These are phyloP conservation scores for Corythornis cristatus DNA, from an alignment of 2,113 vertebrate species.

Conservation along the genomic window DNA sequence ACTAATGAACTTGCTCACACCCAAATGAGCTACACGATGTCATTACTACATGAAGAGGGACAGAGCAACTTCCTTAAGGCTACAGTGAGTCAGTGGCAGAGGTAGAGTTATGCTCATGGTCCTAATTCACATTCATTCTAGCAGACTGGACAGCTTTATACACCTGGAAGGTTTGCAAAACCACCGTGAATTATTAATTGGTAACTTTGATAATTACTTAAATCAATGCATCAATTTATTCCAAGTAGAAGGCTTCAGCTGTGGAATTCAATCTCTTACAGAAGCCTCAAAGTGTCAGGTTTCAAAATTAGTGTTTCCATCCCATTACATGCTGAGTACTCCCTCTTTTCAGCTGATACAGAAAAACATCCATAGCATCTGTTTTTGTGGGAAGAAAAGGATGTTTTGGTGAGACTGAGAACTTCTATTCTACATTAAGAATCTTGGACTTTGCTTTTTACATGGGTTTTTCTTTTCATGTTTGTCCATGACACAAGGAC, in stretches of 20 bases:
- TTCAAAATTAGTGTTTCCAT: background rate
- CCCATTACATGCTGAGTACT: background rate
- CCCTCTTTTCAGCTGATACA: background rate
- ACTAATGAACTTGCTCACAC: slow-evolving; percentile 55
- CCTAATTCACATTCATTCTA: background rate
- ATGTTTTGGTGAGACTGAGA: background rate
- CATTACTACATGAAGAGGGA: background rate
- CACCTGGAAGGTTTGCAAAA: background rate
- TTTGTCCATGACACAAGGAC: background rate
- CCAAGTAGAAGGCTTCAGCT: background rate
- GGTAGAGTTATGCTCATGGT: background rate
- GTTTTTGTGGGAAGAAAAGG: background rate
- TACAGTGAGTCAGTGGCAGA: slow-evolving; percentile 25
- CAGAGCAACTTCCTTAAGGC: slow-evolving; percentile 24
- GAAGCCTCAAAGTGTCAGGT: background rate
- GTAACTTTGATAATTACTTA: background rate
- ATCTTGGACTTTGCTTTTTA: background rate
- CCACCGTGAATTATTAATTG: background rate
- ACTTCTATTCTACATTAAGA: background rate
- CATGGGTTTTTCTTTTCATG: background rate
- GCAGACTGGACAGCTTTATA: background rate
- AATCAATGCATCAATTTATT: background rate
- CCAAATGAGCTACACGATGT: background rate
- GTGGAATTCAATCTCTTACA: background rate
- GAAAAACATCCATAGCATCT: background rate